Conservation (phyloP, 2,888 invertebrate genomes). For the Pristionchus arcanus region DNA sequence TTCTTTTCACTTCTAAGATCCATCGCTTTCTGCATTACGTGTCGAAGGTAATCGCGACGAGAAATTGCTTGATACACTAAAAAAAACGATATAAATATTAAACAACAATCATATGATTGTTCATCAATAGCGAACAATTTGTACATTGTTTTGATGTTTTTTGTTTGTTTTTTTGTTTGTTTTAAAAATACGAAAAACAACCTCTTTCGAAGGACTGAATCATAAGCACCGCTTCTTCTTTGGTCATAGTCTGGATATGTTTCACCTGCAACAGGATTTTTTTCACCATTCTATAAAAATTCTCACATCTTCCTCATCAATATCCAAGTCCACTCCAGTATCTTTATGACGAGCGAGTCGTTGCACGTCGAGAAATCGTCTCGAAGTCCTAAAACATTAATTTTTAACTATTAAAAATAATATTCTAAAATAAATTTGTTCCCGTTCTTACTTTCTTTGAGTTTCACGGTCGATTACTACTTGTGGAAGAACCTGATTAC, state of each 20-base stretch:
- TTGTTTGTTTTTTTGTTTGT: no score
- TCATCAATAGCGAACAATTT: background rate
- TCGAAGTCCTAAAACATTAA: background rate
- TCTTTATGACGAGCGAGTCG: constrained; percentile 14
- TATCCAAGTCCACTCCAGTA: constrained; percentile 21
- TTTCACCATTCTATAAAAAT: background rate
- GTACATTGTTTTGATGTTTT: no score
- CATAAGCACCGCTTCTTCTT: constrained; percentile 48
- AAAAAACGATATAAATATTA: constrained; percentile 49
- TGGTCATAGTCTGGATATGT: constrained; percentile 37
- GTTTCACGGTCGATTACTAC: constrained; percentile 10
- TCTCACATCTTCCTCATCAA: constrained; percentile 24
- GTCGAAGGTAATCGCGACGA: constrained; percentile 70
- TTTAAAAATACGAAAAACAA: background rate
- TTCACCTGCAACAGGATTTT: background rate
- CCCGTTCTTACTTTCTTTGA: constrained; percentile 1
- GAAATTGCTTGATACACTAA: constrained; percentile 73
- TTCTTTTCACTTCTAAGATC: constrained; percentile 66
- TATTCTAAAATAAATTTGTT: background rate
- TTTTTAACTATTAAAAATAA: background rate
- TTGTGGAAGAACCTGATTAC: constrained; percentile 33
- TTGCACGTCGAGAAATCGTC: constrained; percentile 41
- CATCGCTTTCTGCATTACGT: constrained; percentile 71
- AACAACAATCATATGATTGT: background rate
- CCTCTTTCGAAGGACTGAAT: constrained; percentile 53